These are phyloP conservation scores for Dinoponera quadriceps DNA, from an alignment of 1,140 invertebrate species.

Conservation along the genomic window DNA sequence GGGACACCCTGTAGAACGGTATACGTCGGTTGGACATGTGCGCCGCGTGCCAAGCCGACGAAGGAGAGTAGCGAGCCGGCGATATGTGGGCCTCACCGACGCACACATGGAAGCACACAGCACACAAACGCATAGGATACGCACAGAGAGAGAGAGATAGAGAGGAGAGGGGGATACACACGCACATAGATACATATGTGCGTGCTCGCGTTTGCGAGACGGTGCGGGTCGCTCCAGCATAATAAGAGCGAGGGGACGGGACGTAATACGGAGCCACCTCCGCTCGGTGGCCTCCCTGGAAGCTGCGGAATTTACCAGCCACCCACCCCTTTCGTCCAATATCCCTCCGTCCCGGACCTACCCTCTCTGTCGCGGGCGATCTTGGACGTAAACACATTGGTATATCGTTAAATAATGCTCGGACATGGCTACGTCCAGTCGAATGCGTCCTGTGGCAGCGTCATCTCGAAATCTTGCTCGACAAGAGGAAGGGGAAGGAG, in stretches of 20 bases:
- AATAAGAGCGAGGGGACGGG: slow-evolving; percentile 74
- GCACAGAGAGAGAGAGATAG: background rate
- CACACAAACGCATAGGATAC: background rate
- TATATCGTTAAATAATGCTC: slow-evolving; percentile 49
- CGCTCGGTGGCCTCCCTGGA: slow-evolving; percentile 67
- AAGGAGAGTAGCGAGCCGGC: slow-evolving; percentile 29
- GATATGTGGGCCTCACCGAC: slow-evolving; percentile 46
- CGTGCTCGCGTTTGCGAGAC: background rate
- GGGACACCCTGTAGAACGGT: slow-evolving; percentile 45
- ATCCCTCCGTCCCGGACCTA: slow-evolving; percentile 31
- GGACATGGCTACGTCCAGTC: background rate
- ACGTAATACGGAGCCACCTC: slow-evolving; percentile 72
- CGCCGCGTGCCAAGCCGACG: slow-evolving; percentile 38
- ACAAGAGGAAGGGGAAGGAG: too few relatives aligned
- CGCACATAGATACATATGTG: slow-evolving; percentile 11
- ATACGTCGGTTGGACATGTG: slow-evolving; percentile 29
- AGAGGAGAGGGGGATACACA: background rate
- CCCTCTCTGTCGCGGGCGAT: background rate
- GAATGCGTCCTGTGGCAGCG: background rate
- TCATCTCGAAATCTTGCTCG: too few relatives aligned
- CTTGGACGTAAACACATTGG: slow-evolving; percentile 33
- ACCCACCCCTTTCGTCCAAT: slow-evolving; percentile 18
- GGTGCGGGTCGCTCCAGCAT: slow-evolving; percentile 64
- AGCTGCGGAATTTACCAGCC: slow-evolving; percentile 76
- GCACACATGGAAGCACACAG: too few relatives aligned